phyloP scores from a whole-genome alignment of 2,888 invertebrate genomes.

The Ennomos erosarius region DNA sequence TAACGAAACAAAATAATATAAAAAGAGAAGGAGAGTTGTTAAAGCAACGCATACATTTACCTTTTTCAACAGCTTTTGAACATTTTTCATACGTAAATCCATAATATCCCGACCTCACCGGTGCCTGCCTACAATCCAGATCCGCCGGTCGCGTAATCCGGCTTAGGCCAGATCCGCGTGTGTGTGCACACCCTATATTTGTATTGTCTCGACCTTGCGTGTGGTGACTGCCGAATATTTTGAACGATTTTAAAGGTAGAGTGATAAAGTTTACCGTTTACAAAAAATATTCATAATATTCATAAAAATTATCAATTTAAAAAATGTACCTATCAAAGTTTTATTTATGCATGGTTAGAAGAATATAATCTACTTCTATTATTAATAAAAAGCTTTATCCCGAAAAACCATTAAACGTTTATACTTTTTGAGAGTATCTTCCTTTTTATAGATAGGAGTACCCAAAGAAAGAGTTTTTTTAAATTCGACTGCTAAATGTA shows the following conservation, averaged over 20 bases:
- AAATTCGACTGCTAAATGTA: too few relatives aligned
- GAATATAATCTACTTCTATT: too few relatives aligned
- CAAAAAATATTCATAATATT: too few relatives aligned
- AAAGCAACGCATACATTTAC: slow-evolving; percentile 35
- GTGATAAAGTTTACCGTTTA: not conserved
- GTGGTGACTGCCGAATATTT: slow-evolving; percentile 30
- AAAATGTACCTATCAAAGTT: too few relatives aligned
- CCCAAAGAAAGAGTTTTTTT: too few relatives aligned
- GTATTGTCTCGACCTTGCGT: slow-evolving; percentile 49
- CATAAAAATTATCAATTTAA: too few relatives aligned
- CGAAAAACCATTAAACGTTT: too few relatives aligned
- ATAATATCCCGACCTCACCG: slow-evolving; percentile 69
- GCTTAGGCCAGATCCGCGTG: slow-evolving; percentile 74
- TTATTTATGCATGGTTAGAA: too few relatives aligned
- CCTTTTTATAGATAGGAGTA: too few relatives aligned
- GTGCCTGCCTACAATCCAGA: slow-evolving; percentile 53
- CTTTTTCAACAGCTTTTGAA: slow-evolving; percentile 45
- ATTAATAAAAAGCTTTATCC: too few relatives aligned
- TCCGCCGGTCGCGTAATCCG: slow-evolving; percentile 79
- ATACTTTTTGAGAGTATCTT: too few relatives aligned
- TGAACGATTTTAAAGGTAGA: slow-evolving; percentile 9
- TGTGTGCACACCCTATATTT: slow-evolving; percentile 51
- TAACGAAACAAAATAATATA: slow-evolving; percentile 4
- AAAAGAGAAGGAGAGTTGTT: not conserved
- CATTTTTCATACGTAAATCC: slow-evolving; percentile 61